phyloP scores from a whole-genome alignment of 2,113 vertebrate species.

The Entelurus aequoreus region DNA sequence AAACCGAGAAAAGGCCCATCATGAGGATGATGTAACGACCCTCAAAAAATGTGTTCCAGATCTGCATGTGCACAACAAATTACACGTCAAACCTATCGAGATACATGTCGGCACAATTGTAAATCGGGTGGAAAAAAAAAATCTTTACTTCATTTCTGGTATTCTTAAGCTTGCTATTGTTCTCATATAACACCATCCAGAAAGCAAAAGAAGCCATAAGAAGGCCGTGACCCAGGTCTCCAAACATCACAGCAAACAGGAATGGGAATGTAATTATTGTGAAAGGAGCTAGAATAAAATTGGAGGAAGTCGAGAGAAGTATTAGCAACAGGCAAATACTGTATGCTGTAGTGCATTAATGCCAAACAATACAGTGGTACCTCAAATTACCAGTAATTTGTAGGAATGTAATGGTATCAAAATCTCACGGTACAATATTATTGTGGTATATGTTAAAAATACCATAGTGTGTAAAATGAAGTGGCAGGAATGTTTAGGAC shows the following conservation, averaged over 20 bases:
- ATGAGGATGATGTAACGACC: conserved; percentile 92
- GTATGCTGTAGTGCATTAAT: not conserved
- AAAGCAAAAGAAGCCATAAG: conserved; percentile 88
- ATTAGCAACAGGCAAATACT: not conserved
- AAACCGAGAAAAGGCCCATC: conserved; percentile 95
- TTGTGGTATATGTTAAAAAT: too few relatives aligned
- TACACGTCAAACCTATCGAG: not conserved
- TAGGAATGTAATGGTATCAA: too few relatives aligned
- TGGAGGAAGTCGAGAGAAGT: not conserved
- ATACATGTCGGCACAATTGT: not conserved
- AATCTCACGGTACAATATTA: too few relatives aligned
- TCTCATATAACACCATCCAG: conserved; percentile 85
- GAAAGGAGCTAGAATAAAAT: conserved; percentile 78
- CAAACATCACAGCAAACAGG: conserved; percentile 96
- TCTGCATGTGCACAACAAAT: conserved; percentile 63
- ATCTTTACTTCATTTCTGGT: conserved; percentile 83
- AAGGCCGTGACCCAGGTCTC: conserved; percentile 88
- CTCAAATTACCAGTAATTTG: too few relatives aligned
- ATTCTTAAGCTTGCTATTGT: conserved; percentile 80
- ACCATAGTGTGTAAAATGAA: too few relatives aligned
- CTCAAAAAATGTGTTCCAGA: conserved; percentile 89
- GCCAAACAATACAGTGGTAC: too few relatives aligned
- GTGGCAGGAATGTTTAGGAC: too few relatives aligned
- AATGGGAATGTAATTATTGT: conserved; percentile 97
- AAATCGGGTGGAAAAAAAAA: not conserved